These are phyloP conservation scores for Hydrolagus affinis DNA, from an alignment of 2,113 vertebrate genomes.

Conservation along the genomic window DNA sequence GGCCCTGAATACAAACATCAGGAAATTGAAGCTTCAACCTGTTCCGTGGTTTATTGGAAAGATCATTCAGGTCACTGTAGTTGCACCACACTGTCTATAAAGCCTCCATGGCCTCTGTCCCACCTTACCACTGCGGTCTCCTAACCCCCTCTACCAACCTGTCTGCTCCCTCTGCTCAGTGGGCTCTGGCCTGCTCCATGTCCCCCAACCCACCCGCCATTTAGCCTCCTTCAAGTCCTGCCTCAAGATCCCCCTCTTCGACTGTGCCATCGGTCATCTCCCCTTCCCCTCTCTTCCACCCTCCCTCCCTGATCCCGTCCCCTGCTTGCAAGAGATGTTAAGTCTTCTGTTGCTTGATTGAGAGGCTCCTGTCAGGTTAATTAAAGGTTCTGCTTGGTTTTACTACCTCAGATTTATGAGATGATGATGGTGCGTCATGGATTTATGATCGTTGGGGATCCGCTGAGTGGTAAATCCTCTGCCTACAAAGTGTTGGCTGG, in stretches of 20 bases:
- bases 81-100: background rate
- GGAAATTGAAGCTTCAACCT: slow-evolving; percentile 71
- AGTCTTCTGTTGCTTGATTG: too few relatives aligned
- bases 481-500: slow-evolving; percentile 75
- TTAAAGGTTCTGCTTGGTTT: background rate
- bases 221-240: background rate
- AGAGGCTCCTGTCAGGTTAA: too few relatives aligned
- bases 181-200: too few relatives aligned
- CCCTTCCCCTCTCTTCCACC: background rate
- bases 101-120: background rate
- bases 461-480: slow-evolving; percentile 77
- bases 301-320: background rate
- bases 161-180: too few relatives aligned
- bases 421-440: slow-evolving; percentile 92
- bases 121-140: too few relatives aligned
- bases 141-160: too few relatives aligned
- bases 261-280: background rate
- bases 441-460: slow-evolving; percentile 85
- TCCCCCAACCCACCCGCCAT: too few relatives aligned
- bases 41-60: slow-evolving; percentile 86
- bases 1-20: slow-evolving; percentile 64
- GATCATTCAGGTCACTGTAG: slow-evolving; percentile 74
- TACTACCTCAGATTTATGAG: slow-evolving; percentile 70
- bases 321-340: background rate
- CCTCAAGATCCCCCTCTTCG: background rate